Evolutionary conservation across 2,888 invertebrate species (phyloP), one percentile per base, ranked within the genome.

Genomic region (Cheilosia soror): DNA sequence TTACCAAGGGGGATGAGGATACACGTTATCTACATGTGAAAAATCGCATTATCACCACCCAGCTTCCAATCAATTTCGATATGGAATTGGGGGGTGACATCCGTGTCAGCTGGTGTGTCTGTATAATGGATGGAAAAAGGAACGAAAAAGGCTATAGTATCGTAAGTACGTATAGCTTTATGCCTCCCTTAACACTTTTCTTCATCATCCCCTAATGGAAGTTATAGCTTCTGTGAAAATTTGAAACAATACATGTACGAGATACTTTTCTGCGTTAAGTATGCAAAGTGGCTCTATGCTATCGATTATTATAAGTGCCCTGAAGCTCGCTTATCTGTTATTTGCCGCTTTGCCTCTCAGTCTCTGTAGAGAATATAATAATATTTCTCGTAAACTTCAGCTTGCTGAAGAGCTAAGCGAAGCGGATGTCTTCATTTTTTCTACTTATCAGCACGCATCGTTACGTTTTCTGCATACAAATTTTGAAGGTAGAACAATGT

Each of bases 401-500:
- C 13, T n/a, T n/a, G 57, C 9, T 53, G 49, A 9, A 27, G 40
- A 40, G 20, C 51, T 13, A 37, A 47, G 33, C 27, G 37, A 9
- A 72, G 15, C 51, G 44, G 62, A 81, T 75, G 75, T 75, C 81
- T 81, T 69, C 73, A 81, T 81, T 81, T 63, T 65, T 81, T 55
- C 68, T 33, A 57, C 75, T 81, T 75, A 75, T 69, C 81, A 75
- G 33, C 75, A 75, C 69, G 68, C 81, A 69, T 75, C 75, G 57
- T 63, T 81, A 81, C 75, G 81, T 51, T 69, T 47, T 25, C 42
- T 63, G 81, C 68, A 81, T 81, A 81, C 75, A 65, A 75, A 81
- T 55, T 33, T n/a, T 49, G 37, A 0, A 15, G 33, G 31, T 44
- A 47, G 51, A 15, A 47, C 20, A 51, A 33, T n/a, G 40, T 37